These are phyloP conservation scores for Potamarius usumacintae DNA, from an alignment of 2,113 vertebrate genomes.

Conservation along the genomic window DNA sequence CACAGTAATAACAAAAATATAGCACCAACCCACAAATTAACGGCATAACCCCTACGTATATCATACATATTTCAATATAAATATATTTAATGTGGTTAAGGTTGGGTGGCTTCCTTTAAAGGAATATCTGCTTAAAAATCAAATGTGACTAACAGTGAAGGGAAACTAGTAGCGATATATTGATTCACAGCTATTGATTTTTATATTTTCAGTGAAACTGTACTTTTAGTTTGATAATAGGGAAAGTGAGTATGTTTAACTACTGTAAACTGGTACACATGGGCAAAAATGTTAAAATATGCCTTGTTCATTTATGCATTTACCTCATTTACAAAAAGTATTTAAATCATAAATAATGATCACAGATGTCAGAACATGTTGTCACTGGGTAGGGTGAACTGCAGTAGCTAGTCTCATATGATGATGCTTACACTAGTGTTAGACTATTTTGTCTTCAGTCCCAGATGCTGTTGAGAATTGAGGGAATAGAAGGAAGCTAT, in stretches of 20 bases:
- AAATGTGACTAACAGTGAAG: background rate
- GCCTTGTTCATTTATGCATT: background rate
- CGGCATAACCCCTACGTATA: background rate
- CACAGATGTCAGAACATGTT: background rate
- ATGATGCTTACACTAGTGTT: background rate
- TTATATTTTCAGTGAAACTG: background rate
- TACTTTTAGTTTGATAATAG: background rate
- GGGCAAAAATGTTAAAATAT: background rate
- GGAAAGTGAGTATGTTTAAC: background rate
- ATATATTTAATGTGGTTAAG: background rate
- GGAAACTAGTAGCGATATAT: background rate
- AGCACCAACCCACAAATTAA: background rate
- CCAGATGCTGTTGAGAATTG: background rate
- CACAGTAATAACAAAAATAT: background rate
- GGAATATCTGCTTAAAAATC: background rate
- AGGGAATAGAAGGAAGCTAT: background rate
- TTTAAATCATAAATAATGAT: slow-evolving; percentile 12
- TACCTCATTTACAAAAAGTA: background rate
- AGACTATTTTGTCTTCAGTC: background rate
- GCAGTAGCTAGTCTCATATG: background rate
- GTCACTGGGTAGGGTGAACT: background rate
- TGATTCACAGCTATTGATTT: background rate
- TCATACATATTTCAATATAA: background rate
- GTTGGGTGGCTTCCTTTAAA: background rate
- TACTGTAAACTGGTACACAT: slow-evolving; percentile 2